Evolutionary conservation across 2,113 vertebrate genomes (phyloP).

Genomic region (Hipposideros armiger): DNA sequence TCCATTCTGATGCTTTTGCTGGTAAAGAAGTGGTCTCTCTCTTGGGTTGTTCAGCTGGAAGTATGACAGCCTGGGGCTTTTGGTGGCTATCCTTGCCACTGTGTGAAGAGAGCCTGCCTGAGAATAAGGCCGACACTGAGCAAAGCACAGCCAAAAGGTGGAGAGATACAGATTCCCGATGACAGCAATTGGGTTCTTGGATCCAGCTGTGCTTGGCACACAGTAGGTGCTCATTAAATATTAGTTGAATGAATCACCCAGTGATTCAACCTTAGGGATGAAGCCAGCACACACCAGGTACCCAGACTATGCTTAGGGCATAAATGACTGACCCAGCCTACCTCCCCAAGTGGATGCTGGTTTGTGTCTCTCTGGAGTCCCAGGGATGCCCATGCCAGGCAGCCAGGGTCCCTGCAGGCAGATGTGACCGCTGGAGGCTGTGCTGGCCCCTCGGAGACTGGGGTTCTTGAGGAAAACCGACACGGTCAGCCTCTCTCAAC

Average conservation of each 20-base stretch:
- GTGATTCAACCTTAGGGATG: too few species aligned
- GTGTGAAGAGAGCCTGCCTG: neutral
- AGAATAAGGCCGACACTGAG: neutral
- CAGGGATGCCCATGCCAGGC: neutral
- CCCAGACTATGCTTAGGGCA: neutral
- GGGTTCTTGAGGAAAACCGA: neutral
- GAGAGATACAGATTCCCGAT: neutral
- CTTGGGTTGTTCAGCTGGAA: neutral
- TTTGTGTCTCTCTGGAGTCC: neutral
- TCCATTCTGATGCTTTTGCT: neutral
- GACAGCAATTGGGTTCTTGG: neutral
- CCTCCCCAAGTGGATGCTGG: neutral
- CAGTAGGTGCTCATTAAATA: neutral
- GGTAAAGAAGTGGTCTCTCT: neutral
- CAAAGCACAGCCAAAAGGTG: neutral
- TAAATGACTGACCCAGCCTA: too few species aligned
- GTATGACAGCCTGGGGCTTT: neutral
- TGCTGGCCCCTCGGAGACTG: accelerated
- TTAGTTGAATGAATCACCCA: neutral
- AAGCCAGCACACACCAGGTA: neutral
- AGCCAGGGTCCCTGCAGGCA: neutral
- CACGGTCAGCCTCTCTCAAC: neutral
- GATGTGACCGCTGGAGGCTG: neutral
- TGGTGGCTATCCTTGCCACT: neutral
- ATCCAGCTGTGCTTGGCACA: neutral